Evolutionary conservation across 2,888 invertebrate genomes (phyloP).

Genomic region (Polia nebulosa): DNA sequence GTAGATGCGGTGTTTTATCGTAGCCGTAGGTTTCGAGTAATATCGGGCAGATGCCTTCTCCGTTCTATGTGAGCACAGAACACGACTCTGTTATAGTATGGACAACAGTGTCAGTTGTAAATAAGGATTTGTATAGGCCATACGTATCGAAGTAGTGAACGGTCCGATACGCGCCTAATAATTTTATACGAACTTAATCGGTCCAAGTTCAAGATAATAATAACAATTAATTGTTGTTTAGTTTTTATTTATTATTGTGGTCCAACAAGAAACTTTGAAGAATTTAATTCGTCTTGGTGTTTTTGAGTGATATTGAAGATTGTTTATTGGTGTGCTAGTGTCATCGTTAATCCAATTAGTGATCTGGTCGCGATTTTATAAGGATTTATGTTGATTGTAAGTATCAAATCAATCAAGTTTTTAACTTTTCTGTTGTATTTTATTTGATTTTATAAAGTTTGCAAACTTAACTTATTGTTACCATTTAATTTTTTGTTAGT

Average conservation of each 20-base stretch:
- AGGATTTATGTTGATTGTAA: constrained; percentile 84
- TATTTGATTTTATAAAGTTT: constrained; percentile 12
- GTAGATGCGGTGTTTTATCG: constrained; percentile 83
- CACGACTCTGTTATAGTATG: constrained; percentile 86
- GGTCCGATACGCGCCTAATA: constrained; percentile 75
- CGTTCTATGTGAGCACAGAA: constrained; percentile 83
- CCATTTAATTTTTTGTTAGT: background rate
- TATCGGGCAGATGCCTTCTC: constrained; percentile 85
- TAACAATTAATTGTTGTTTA: constrained; percentile 63
- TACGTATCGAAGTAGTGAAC: constrained; percentile 88
- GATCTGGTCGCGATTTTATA: constrained; percentile 73
- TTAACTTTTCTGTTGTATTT: constrained; percentile 18
- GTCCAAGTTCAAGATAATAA: constrained; percentile 69
- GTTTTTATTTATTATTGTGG: constrained; percentile 75
- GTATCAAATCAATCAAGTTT: constrained; percentile 73
- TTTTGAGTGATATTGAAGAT: constrained; percentile 81
- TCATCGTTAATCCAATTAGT: constrained; percentile 78
- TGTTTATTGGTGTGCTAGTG: constrained; percentile 84
- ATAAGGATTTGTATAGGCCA: constrained; percentile 91
- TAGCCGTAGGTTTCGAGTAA: constrained; percentile 81
- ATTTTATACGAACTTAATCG: constrained; percentile 74
- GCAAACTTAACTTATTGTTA: constrained; percentile 17
- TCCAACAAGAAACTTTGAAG: constrained; percentile 84
- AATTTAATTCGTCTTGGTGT: constrained; percentile 76
- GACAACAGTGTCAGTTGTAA: constrained; percentile 91